phyloP scores from a whole-genome alignment of 2,113 vertebrate genomes.

The Pterocles gutturalis region DNA sequence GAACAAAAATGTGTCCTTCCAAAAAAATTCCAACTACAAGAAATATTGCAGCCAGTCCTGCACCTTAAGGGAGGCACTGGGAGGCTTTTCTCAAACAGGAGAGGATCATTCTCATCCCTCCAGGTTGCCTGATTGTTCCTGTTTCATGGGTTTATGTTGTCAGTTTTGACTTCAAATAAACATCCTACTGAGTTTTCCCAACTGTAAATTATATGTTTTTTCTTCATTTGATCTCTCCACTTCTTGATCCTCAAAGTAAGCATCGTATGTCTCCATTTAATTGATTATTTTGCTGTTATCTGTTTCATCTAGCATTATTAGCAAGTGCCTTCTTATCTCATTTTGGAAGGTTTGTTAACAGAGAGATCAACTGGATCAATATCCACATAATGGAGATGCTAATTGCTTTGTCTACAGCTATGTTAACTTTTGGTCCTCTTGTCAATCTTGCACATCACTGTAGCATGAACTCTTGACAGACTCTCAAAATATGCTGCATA shows the following conservation, averaged over 20 bases:
- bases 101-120: neutral
- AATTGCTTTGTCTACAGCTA: conserved; percentile 63
- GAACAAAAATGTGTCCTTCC: neutral
- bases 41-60: neutral
- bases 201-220: neutral
- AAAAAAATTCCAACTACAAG: neutral
- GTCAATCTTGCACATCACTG: neutral
- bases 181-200: neutral
- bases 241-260: conserved; percentile 35
- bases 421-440: neutral
- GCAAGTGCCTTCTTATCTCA: neutral
- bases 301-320: conserved; percentile 43
- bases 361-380: conserved; percentile 64
- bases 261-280: neutral
- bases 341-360: conserved; percentile 29
- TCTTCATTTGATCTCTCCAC: conserved; percentile 22
- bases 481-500: neutral
- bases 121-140: neutral
- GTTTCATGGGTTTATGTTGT: neutral
- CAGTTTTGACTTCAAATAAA: neutral
- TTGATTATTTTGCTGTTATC: conserved; percentile 58
- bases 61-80: neutral
- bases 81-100: neutral
- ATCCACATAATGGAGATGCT: conserved; percentile 53
- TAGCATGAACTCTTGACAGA: neutral